Conservation (phyloP, 37 sponge, comb jelly and placozoan genomes). For the Ianthella basta region DNA sequence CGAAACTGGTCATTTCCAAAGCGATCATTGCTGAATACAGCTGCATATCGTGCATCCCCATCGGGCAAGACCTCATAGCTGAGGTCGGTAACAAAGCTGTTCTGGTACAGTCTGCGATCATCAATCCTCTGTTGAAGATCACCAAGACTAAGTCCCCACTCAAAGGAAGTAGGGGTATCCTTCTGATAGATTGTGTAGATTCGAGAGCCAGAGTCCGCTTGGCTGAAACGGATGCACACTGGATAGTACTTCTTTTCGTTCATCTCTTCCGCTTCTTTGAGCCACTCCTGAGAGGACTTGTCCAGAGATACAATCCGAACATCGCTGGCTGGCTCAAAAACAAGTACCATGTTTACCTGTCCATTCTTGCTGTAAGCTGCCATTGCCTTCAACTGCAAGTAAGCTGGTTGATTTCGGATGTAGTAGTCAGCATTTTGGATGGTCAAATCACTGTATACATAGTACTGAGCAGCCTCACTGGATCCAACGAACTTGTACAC, state of each 20-base stretch:
- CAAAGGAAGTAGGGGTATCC: neutral
- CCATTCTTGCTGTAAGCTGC: neutral
- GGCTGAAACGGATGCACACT: neutral
- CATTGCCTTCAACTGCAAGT: neutral
- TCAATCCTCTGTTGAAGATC: neutral
- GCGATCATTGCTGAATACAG: neutral
- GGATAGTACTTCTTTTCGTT: neutral
- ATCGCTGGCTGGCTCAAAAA: neutral
- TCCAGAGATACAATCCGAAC: neutral
- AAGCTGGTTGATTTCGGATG: neutral
- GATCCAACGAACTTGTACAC: neutral
- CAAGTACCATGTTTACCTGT: neutral
- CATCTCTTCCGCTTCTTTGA: neutral
- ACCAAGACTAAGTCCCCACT: neutral
- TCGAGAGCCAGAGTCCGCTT: too few species aligned
- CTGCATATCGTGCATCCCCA: neutral
- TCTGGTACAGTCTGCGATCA: too few species aligned
- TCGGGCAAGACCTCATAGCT: neutral
- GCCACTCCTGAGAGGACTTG: neutral
- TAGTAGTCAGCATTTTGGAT: neutral
- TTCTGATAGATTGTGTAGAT: neutral
- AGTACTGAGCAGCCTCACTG: neutral
- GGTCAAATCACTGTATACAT: neutral
- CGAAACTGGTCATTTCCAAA: neutral
- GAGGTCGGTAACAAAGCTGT: slow-evolving; percentile 10